A percentile compares a stretch with the other conserved stretches of the same genome.
phyloP scores from a whole-genome alignment of 2,113 vertebrate genomes.

The Plectropomus leopardus region DNA sequence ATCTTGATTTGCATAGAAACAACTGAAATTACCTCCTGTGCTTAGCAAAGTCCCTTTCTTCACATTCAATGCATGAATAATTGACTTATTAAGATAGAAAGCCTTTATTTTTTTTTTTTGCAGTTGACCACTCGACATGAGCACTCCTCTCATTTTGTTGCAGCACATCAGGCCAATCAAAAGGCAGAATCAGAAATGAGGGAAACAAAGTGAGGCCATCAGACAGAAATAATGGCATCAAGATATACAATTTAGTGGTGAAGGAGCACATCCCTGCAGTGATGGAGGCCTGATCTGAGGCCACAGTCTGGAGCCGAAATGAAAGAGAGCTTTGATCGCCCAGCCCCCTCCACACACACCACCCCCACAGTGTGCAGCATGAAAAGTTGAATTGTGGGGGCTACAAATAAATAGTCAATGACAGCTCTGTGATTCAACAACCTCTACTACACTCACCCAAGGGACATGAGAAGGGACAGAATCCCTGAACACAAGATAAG shows the following conservation, averaged over 20 bases:
- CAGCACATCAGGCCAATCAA: slow-evolving; percentile 28
- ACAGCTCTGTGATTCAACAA: slow-evolving; percentile 86
- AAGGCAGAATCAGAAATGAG: slow-evolving; percentile 31
- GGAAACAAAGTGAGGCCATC: slow-evolving; percentile 45
- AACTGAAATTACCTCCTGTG: neutral
- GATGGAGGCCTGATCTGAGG: slow-evolving; percentile 60
- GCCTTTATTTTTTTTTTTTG: neutral
- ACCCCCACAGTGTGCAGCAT: slow-evolving; percentile 70
- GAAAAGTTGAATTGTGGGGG: slow-evolving; percentile 88
- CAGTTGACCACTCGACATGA: neutral
- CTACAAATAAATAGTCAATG: slow-evolving; percentile 93
- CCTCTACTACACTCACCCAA: slow-evolving; percentile 52
- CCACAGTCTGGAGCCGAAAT: slow-evolving; percentile 72
- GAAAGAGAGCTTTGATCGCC: slow-evolving; percentile 82
- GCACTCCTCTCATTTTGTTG: slow-evolving; percentile 5
- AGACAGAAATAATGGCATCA: slow-evolving; percentile 54
- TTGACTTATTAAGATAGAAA: slow-evolving; percentile 11
- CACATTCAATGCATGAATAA: slow-evolving; percentile 9
- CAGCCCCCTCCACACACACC: slow-evolving; percentile 5
- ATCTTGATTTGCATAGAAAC: slow-evolving; percentile 26
- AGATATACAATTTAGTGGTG: slow-evolving; percentile 55
- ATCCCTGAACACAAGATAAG: neutral
- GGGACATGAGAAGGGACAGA: slow-evolving; percentile 8
- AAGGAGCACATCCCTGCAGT: slow-evolving; percentile 60
- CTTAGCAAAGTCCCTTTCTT: slow-evolving; percentile 4